A percentile compares a stretch with the other conserved stretches of the same genome.
Evolutionary conservation across 2,113 vertebrate genomes (phyloP).

Genomic region (Acrocephalus kingi): DNA sequence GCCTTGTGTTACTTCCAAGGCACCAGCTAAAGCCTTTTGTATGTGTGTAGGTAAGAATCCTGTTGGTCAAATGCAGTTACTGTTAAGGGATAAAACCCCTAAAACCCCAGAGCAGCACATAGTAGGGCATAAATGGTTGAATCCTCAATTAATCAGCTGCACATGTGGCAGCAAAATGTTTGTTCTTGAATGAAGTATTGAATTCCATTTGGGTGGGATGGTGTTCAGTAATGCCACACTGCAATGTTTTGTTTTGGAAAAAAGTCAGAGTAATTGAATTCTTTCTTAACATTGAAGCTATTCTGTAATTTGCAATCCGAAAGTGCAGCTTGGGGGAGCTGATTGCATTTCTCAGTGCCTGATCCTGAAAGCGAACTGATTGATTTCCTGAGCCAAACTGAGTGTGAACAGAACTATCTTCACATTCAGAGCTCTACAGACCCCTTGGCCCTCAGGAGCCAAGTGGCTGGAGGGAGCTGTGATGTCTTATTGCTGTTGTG

Average conservation of each 20-base stretch:
- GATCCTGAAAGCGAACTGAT: neutral
- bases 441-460: neutral
- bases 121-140: neutral
- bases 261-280: neutral
- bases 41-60: neutral
- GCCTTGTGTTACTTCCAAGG: neutral
- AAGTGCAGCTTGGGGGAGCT: conserved; percentile 47
- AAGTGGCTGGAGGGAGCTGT: neutral
- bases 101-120: neutral
- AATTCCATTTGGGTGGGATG: conserved; percentile 27
- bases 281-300: neutral
- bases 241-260: conserved; percentile 29
- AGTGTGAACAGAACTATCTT: neutral
- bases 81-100: neutral
- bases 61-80: neutral
- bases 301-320: neutral
- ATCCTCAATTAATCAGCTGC: conserved; percentile 15
- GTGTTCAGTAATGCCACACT: neutral
- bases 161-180: neutral
- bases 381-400: neutral
- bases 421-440: neutral
- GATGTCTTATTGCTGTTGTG: neutral
- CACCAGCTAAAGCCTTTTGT: neutral
- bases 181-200: neutral
- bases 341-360: neutral